These are phyloP conservation scores for Malachius bipustulatus DNA, from an alignment of 2,888 invertebrate genomes.

Conservation along the genomic window DNA sequence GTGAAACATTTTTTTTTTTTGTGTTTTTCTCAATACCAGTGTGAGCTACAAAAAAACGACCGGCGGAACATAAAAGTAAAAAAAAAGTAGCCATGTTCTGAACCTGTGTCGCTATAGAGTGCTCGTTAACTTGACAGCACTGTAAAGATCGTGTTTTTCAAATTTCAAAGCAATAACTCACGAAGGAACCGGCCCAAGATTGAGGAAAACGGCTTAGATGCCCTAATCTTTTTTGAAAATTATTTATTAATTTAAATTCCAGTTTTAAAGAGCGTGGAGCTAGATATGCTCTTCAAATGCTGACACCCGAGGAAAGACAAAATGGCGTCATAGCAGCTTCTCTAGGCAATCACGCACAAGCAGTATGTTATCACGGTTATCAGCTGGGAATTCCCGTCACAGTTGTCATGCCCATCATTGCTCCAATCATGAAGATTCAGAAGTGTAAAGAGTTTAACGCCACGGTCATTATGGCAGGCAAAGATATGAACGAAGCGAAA, in stretches of 20 bases:
- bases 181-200: no score
- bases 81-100: no score
- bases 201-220: no score
- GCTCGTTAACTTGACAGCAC: no score
- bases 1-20: no score
- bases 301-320: conserved; percentile 57
- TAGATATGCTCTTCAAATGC: conserved; percentile 66
- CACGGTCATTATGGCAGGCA: conserved; percentile 69
- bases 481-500: conserved; percentile 77
- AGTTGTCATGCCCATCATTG: conserved; percentile 90
- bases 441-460: conserved; percentile 78
- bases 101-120: no score
- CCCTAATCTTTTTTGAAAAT: background rate
- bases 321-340: conserved; percentile 86
- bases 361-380: conserved; percentile 57
- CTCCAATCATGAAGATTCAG: conserved; percentile 92
- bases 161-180: no score
- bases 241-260: conserved; percentile 14
- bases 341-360: conserved; percentile 87
- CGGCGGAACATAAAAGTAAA: no score
- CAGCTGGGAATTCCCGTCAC: conserved; percentile 51
- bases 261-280: conserved; percentile 95
- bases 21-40: no score
- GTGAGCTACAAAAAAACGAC: no score
- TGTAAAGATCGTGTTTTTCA: no score